Percentiles rank a stretch among this genome's conserved stretches.
phyloP scores from a whole-genome alignment of 2,797 vertebrate species.

The Pelobates cultripes region DNA sequence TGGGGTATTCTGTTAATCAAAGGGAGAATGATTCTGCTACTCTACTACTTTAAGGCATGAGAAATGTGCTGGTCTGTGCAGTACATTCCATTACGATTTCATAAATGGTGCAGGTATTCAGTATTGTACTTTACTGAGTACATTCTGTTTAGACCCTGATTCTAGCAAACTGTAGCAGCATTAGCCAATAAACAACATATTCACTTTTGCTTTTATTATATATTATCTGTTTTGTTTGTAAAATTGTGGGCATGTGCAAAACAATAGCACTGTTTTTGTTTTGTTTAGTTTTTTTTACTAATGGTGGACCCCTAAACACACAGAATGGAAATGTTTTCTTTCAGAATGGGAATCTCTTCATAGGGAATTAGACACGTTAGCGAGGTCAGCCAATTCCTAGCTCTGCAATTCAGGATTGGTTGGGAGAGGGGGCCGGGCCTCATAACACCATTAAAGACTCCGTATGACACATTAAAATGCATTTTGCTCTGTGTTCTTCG shows the following conservation, averaged over 20 bases:
- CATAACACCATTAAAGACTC: neutral
- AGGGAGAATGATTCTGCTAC: neutral
- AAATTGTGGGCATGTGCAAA: neutral
- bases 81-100: neutral
- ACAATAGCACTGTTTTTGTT: neutral
- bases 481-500: neutral
- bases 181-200: neutral
- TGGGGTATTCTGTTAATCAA: neutral
- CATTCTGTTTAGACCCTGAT: neutral
- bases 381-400: no score
- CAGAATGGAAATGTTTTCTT: no score
- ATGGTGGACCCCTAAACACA: no score
- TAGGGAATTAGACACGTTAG: no score
- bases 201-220: neutral
- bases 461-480: neutral
- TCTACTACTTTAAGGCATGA: neutral
- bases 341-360: no score
- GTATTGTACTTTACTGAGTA: neutral
- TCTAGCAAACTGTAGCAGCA: constrained; percentile 29
- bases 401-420: no score
- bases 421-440: no score
- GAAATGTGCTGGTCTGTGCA: neutral
- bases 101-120: neutral
- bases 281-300: no score
- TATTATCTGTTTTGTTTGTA: constrained; percentile 6